phyloP scores from a whole-genome alignment of 2,888 invertebrate species.

The Phasia obesa region DNA sequence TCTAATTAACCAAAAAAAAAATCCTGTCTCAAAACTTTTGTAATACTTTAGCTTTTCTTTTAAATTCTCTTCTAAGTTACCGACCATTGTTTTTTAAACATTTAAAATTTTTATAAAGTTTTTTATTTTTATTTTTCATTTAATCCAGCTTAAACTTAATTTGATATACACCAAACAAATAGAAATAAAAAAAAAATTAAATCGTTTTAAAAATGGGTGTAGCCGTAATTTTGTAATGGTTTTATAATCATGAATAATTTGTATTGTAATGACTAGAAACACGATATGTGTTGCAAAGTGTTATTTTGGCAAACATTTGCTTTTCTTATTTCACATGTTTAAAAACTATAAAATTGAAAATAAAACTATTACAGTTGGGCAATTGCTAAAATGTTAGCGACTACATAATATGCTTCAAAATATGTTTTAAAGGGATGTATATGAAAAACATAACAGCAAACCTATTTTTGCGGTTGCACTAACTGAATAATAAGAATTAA shows the following conservation, averaged over 20 bases:
- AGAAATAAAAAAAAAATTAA: constrained; percentile 11
- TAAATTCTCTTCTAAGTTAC: constrained; percentile 20
- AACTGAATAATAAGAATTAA: no score
- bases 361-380: background rate
- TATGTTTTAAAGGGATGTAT: background rate
- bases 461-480: background rate
- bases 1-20: constrained; percentile 27
- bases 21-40: constrained; percentile 33
- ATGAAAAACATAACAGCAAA: background rate
- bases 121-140: constrained; percentile 13
- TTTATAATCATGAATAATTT: constrained; percentile 54
- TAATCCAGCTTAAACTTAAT: constrained; percentile 40
- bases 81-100: constrained; percentile 4
- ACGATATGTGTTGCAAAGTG: constrained; percentile 50
- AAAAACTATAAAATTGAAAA: constrained; percentile 20
- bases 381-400: background rate
- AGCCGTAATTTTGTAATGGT: constrained; percentile 61
- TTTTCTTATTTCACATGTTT: constrained; percentile 34
- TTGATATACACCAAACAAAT: constrained; percentile 13
- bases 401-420: background rate
- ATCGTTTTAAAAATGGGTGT: constrained; percentile 60
- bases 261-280: constrained; percentile 52
- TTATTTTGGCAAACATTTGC: constrained; percentile 26
- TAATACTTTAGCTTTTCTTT: constrained; percentile 56
- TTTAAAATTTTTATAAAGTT: constrained; percentile 2